Conservation (phyloP, 2,888 invertebrate genomes). For the Orthosia cruda region DNA sequence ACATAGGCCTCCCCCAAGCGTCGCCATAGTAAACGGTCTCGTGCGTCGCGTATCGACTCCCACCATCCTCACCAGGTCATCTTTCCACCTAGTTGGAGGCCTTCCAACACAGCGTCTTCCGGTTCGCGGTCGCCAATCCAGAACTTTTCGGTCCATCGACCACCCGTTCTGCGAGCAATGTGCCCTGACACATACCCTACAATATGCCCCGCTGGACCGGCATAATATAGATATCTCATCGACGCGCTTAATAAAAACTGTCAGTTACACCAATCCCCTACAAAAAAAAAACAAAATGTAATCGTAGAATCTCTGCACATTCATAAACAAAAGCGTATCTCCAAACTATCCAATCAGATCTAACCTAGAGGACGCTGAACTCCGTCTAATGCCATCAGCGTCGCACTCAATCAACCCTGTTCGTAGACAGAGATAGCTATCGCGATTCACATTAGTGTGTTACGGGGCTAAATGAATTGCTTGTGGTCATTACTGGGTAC, state of each 20-base stretch:
- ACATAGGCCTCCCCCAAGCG: too few species aligned
- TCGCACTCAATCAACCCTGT: constrained; percentile 44
- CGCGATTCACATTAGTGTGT: constrained; percentile 37
- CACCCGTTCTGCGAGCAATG: too few species aligned
- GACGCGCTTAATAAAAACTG: too few species aligned
- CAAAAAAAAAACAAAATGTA: not conserved
- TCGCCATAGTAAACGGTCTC: too few species aligned
- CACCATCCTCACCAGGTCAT: too few species aligned
- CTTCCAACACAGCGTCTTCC: too few species aligned
- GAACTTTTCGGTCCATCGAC: too few species aligned
- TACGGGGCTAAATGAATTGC: constrained; percentile 11
- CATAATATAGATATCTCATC: not conserved
- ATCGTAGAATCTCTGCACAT: constrained; percentile 2
- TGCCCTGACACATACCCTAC: too few species aligned
- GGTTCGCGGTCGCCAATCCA: too few species aligned
- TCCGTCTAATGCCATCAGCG: constrained; percentile 24
- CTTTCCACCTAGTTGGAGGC: too few species aligned
- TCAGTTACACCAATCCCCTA: too few species aligned
- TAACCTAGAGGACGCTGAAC: constrained; percentile 27
- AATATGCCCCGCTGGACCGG: not conserved
- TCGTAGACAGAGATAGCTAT: constrained; percentile 21
- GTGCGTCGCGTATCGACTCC: too few species aligned
- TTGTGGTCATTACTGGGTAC: constrained; percentile 21
- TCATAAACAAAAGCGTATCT: constrained; percentile 22
- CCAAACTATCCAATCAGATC: constrained; percentile 12